Evolutionary conservation across 2,113 vertebrate species (phyloP).

Genomic region (Lates calcarifer): DNA sequence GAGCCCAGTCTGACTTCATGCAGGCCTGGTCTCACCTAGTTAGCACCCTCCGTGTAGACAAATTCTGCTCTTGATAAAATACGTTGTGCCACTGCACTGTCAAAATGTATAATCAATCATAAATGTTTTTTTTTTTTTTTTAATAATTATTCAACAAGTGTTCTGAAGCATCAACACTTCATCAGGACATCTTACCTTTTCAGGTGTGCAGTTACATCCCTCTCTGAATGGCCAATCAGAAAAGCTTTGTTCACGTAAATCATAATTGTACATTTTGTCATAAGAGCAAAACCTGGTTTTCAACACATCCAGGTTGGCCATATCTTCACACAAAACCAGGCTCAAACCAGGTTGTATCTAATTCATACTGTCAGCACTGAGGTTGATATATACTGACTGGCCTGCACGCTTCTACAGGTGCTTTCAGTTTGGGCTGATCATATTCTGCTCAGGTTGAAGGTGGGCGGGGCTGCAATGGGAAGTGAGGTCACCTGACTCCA

Average conservation of each 20-base stretch:
- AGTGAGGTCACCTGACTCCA: background rate
- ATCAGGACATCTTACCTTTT: conserved; percentile 77
- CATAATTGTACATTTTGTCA: conserved; percentile 84
- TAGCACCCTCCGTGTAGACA: background rate
- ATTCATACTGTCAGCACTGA: background rate
- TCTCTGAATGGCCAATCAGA: conserved; percentile 86
- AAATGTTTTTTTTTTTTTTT: background rate
- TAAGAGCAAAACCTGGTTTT: conserved; percentile 49
- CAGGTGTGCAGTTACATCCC: conserved; percentile 86
- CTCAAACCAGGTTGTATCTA: background rate
- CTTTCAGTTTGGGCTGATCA: conserved; percentile 46
- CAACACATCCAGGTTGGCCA: conserved; percentile 50
- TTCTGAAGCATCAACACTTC: background rate
- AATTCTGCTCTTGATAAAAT: background rate
- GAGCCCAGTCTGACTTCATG: background rate
- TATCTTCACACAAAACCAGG: background rate
- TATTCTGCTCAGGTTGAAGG: background rate
- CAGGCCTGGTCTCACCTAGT: background rate
- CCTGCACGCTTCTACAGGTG: conserved; percentile 32
- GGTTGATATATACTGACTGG: background rate
- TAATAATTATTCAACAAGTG: background rate
- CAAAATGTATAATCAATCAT: background rate
- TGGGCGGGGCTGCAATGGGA: background rate
- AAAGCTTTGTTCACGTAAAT: conserved; percentile 84
- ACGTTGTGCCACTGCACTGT: background rate